These are phyloP conservation scores for Helicoverpa zea DNA, from an alignment of 1,140 invertebrate genomes.

Conservation along the genomic window DNA sequence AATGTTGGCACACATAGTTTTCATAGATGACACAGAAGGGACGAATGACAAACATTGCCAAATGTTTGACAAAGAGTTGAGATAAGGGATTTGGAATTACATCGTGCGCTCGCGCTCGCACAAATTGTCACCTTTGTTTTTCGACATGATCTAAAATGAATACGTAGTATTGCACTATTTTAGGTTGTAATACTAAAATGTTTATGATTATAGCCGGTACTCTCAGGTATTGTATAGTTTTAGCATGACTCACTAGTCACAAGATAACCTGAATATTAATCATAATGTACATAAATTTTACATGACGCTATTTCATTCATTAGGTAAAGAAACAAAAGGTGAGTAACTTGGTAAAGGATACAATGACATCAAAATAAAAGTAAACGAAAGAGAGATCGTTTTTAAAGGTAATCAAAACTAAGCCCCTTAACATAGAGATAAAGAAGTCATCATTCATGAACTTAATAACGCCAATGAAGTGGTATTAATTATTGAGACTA, in stretches of 20 bases:
- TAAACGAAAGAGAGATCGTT: too few relatives aligned
- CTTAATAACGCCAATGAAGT: background rate
- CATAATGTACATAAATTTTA: constrained; percentile 57
- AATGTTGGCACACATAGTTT: constrained; percentile 29
- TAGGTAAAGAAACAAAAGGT: background rate
- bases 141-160: too few relatives aligned
- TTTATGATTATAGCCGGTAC: constrained; percentile 6
- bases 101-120: too few relatives aligned
- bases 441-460: background rate
- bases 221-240: constrained; percentile 11
- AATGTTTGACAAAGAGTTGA: constrained; percentile 42
- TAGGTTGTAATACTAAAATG: background rate
- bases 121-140: too few relatives aligned
- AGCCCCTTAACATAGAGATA: background rate
- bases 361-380: background rate
- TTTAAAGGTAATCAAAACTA: too few relatives aligned
- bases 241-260: constrained; percentile 60
- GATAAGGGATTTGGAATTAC: constrained; percentile 25
- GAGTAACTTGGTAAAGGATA: background rate
- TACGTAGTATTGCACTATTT: too few relatives aligned
- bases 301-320: constrained; percentile 57
- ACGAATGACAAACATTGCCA: constrained; percentile 28
- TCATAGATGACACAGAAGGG: constrained; percentile 21
- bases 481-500: background rate
- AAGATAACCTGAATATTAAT: constrained; percentile 50